Conservation (phyloP, 2,888 invertebrate species). For the Urechis unicinctus region DNA sequence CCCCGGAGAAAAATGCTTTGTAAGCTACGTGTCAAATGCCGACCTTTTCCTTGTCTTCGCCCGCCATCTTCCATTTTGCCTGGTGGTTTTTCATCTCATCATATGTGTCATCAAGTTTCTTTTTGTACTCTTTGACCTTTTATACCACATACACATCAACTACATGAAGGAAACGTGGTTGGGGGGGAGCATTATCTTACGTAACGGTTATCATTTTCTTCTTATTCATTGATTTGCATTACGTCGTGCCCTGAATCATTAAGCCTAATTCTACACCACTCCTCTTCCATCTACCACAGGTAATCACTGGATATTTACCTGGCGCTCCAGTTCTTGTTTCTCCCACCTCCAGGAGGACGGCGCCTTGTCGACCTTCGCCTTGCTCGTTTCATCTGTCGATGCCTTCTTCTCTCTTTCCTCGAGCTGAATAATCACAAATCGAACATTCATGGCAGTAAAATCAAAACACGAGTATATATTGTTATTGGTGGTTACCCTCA, state of each 20-base stretch:
- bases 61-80: conserved; percentile 19
- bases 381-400: background rate
- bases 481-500: too few relatives aligned
- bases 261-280: too few relatives aligned
- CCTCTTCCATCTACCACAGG: too few relatives aligned
- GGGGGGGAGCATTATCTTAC: too few relatives aligned
- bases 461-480: too few relatives aligned
- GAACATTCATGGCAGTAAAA: too few relatives aligned
- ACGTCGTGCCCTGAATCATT: too few relatives aligned
- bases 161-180: too few relatives aligned
- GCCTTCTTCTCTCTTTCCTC: conserved; percentile 7
- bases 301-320: conserved; percentile 6
- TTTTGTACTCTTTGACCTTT: conserved; percentile 18
- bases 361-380: conserved; percentile 8
- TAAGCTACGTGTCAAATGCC: background rate
- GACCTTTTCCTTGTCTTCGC: conserved; percentile 21
- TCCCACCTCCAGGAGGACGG: conserved; percentile 26
- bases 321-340: conserved; percentile 22
- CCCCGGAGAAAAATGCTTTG: too few relatives aligned
- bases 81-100: conserved; percentile 18
- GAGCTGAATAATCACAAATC: conserved; percentile 1
- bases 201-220: too few relatives aligned
- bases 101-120: conserved; percentile 21
- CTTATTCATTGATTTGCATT: too few relatives aligned
- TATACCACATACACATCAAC: background rate